Evolutionary conservation across 2,888 invertebrate genomes (phyloP).

Genomic region (Diploptera punctata): DNA sequence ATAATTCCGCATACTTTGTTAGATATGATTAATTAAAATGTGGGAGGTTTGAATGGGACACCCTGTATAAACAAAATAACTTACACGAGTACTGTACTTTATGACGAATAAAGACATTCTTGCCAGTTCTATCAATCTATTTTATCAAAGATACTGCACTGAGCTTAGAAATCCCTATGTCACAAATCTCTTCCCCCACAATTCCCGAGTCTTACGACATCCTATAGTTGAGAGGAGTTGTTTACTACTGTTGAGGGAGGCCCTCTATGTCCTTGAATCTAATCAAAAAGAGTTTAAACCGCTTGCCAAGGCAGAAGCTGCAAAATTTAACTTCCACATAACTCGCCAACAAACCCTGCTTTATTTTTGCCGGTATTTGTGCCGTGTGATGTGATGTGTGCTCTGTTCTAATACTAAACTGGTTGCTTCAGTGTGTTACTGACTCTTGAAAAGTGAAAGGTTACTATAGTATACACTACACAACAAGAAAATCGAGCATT

Average conservation of each 20-base stretch:
- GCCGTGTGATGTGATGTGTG: not conserved
- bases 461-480: not conserved
- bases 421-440: not conserved
- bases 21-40: too few species aligned
- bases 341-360: not conserved
- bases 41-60: too few species aligned
- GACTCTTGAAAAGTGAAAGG: not conserved
- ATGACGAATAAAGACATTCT: too few species aligned
- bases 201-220: not conserved
- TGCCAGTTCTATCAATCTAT: too few species aligned
- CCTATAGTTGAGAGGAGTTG: not conserved
- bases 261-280: not conserved
- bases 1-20: too few species aligned
- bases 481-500: not conserved
- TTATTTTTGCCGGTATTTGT: constrained; percentile 9
- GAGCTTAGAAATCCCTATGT: not conserved
- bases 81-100: too few species aligned
- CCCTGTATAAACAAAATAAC: too few species aligned
- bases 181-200: not conserved
- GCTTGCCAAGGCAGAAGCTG: not conserved
- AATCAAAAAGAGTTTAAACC: not conserved
- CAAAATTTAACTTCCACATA: constrained; percentile 1
- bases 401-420: not conserved
- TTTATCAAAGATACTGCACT: constrained; percentile 2
- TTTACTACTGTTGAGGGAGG: not conserved